A percentile compares a stretch with the other conserved stretches of the same genome.
Conservation (phyloP, 2,113 vertebrate genomes). For the Cyprinodon tularosa region DNA sequence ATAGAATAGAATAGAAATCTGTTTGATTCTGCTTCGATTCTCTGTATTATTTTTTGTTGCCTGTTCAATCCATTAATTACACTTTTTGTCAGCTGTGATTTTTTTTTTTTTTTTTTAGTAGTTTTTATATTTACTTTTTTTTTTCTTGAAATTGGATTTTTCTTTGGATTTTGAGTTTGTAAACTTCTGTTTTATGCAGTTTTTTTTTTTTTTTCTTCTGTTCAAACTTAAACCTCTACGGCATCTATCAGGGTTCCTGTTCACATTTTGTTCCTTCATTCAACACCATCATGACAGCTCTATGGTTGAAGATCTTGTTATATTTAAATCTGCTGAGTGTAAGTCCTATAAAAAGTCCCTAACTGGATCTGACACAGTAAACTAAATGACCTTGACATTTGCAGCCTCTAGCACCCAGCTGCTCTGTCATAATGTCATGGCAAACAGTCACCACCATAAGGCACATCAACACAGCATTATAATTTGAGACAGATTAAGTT, state of each 20-base stretch:
- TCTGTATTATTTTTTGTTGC: no score
- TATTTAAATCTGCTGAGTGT: neutral
- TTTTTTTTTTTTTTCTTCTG: no score
- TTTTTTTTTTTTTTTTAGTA: no score
- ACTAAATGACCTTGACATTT: slow-evolving; percentile 54
- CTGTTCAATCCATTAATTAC: no score
- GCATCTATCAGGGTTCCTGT: no score
- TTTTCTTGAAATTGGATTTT: neutral
- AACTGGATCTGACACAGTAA: slow-evolving; percentile 42
- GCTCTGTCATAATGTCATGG: slow-evolving; percentile 16
- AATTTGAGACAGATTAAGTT: neutral
- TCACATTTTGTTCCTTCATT: no score
- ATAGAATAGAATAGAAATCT: no score
- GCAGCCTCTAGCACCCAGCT: slow-evolving; percentile 31
- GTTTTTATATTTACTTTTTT: no score
- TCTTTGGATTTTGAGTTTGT: neutral
- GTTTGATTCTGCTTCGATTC: no score
- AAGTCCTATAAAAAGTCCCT: slow-evolving; percentile 5
- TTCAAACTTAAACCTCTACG: neutral
- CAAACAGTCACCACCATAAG: slow-evolving; percentile 12
- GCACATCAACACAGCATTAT: neutral
- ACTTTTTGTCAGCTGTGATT: no score
- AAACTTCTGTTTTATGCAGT: no score
- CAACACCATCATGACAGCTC: neutral
- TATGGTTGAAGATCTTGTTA: neutral